Evolutionary conservation across 2,888 invertebrate genomes (phyloP).

Genomic region (Diplazon laetatorius): DNA sequence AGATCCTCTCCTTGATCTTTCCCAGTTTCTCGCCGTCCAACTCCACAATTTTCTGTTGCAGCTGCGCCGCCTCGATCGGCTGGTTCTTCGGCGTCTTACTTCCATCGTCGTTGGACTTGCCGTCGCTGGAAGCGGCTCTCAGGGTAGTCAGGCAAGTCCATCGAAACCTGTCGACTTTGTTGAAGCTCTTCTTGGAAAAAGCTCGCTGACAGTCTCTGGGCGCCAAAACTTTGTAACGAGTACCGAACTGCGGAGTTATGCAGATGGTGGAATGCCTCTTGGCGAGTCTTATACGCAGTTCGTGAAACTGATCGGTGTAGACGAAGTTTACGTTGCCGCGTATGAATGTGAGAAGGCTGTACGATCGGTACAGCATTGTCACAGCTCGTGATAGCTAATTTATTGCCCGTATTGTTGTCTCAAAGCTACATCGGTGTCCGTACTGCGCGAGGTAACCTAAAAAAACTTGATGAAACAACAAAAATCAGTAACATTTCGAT

Average conservation of each 20-base stretch:
- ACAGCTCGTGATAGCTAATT: not conserved
- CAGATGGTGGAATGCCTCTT: conserved; percentile 75
- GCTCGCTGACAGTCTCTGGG: conserved; percentile 69
- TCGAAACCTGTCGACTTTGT: conserved; percentile 65
- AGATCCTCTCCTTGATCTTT: conserved; percentile 76
- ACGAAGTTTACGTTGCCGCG: conserved; percentile 71
- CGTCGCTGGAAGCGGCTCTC: conserved; percentile 65
- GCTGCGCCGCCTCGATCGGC: conserved; percentile 41
- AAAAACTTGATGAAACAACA: conserved; percentile 28
- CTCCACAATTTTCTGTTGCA: conserved; percentile 73
- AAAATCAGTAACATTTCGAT: not conserved
- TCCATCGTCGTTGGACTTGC: conserved; percentile 62
- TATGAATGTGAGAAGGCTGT: conserved; percentile 74
- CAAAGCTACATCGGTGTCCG: conserved; percentile 2
- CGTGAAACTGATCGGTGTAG: conserved; percentile 72
- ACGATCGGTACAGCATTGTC: conserved; percentile 78
- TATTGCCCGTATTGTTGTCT: conserved; percentile 36
- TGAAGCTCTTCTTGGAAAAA: conserved; percentile 64
- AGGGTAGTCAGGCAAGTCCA: conserved; percentile 65
- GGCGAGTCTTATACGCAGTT: conserved; percentile 73
- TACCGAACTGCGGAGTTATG: conserved; percentile 71
- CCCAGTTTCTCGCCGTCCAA: conserved; percentile 76
- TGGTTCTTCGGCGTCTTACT: conserved; percentile 53
- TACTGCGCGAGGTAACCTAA: conserved; percentile 42
- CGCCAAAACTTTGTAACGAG: conserved; percentile 67